These are phyloP conservation scores for Allobates femoralis DNA, from an alignment of 2,797 vertebrate genomes.

Conservation along the genomic window DNA sequence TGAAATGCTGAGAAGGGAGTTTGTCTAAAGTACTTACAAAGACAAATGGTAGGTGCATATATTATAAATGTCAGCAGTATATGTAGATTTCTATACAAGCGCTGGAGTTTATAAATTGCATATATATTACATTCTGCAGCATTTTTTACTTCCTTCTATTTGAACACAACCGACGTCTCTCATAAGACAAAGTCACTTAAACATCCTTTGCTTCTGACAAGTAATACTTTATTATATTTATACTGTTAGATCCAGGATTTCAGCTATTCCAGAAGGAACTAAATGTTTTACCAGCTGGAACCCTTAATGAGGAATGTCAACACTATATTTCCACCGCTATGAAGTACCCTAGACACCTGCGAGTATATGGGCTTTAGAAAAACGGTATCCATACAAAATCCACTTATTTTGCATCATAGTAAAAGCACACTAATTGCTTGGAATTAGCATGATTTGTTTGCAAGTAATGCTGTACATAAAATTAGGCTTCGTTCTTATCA, in stretches of 20 bases:
- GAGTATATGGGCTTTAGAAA: slow-evolving; percentile 24
- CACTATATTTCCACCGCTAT: slow-evolving; percentile 65
- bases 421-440: slow-evolving; percentile 43
- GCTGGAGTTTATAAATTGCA: not conserved
- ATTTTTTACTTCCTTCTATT: not conserved
- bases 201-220: slow-evolving; percentile 42
- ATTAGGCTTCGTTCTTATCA: slow-evolving; percentile 9
- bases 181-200: slow-evolving; percentile 43
- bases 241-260: slow-evolving; percentile 44
- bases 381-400: slow-evolving; percentile 31
- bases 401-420: slow-evolving; percentile 37
- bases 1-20: not conserved
- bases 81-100: not conserved
- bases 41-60: not conserved
- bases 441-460: slow-evolving; percentile 54
- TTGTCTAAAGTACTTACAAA: slow-evolving; percentile 4
- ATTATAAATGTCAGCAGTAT: not conserved
- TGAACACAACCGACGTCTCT: not conserved
- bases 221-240: slow-evolving; percentile 56
- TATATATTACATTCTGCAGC: not conserved
- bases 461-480: slow-evolving; percentile 22
- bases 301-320: slow-evolving; percentile 75
- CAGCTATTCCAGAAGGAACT: slow-evolving; percentile 50
- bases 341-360: slow-evolving; percentile 66
- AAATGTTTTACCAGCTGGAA: slow-evolving; percentile 66